A percentile compares a stretch with the other conserved stretches of the same genome.
Conservation (phyloP, 2,888 invertebrate species). For the Heliconius sara region DNA sequence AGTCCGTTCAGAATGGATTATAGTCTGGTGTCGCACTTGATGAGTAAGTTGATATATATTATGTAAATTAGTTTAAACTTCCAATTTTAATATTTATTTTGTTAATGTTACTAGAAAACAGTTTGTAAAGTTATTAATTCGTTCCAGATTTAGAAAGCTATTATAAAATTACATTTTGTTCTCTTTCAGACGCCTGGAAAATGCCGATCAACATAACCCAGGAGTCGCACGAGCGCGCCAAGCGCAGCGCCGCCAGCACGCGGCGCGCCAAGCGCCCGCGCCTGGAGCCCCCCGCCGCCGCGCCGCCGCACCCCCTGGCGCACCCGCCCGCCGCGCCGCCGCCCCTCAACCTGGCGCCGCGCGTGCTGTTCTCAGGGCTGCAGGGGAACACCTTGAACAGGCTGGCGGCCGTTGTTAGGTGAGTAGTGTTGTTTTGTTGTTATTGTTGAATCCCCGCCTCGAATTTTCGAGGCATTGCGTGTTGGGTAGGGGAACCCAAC, state of each 20-base stretch:
- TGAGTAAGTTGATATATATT: constrained; percentile 87
- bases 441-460: not conserved
- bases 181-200: constrained; percentile 89
- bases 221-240: constrained; percentile 93
- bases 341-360: constrained; percentile 34
- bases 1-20: constrained; percentile 94
- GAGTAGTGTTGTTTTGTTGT: not conserved
- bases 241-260: constrained; percentile 85
- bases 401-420: constrained; percentile 79
- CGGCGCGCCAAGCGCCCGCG: constrained; percentile 84
- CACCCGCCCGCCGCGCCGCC: constrained; percentile 73
- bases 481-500: too few relatives aligned
- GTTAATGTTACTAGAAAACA: too few relatives aligned
- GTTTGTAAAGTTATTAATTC: too few relatives aligned
- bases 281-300: constrained; percentile 68
- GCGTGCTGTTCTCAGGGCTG: constrained; percentile 11
- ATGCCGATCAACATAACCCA: constrained; percentile 95
- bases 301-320: constrained; percentile 50
- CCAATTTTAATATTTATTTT: not conserved
- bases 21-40: constrained; percentile 92
- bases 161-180: not conserved
- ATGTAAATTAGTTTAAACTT: not conserved
- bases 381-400: constrained; percentile 58
- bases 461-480: too few relatives aligned
- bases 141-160: too few relatives aligned